Base-by-base conservation (phyloP, 2,888 invertebrate species). In the Machimus atricapillus region DNA sequence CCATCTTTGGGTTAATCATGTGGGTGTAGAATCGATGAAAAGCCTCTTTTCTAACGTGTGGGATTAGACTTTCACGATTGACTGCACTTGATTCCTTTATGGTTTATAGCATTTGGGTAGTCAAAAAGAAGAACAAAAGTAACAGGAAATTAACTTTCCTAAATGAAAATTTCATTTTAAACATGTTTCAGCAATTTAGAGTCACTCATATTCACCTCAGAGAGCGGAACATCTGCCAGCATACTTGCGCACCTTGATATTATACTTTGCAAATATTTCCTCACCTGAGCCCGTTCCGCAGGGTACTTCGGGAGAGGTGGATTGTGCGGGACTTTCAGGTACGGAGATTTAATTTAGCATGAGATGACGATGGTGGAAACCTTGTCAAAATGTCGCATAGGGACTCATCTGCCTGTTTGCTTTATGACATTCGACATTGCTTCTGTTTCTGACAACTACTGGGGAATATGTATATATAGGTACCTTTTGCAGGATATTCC, bases 141-240 rank as follows among this genome's bases (percentile, higher is more conserved):
- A 81, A 81, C n/a, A 56, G 81, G 81, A 56, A 81, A 81, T 81
- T 81, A 81, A 81, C 52, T 31, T 76, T 81, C 19, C 34, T 56
- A 56, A 34, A 34, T 52, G 81, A 81, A n/a, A 34, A 52, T 81
- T 56, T 81, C 56, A 56, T 81, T 81, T 12, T 1, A 56, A 34
- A 81, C 81, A 81, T 81, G 56, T 31, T 81, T 81, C 34, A 81
- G 31, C 81, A 56, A 81, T 81, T 81, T 81, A 81, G 27, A 81
- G 56, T 56, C 16, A 27, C 81, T 23, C 31, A 81, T 78, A 43
- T 43, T 78, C 23, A 31, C 34, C 27, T 56, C 52, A 19, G n/a
- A 52, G 43, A 14, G 52, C 23, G 56, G 56, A 23, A 81, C 81
- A 81, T 52, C 46, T 81, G 81, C 27, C 43, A 31, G 16, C 23